phyloP scores from a whole-genome alignment of 2,797 vertebrate genomes.

The Halcyon chelicuti region DNA sequence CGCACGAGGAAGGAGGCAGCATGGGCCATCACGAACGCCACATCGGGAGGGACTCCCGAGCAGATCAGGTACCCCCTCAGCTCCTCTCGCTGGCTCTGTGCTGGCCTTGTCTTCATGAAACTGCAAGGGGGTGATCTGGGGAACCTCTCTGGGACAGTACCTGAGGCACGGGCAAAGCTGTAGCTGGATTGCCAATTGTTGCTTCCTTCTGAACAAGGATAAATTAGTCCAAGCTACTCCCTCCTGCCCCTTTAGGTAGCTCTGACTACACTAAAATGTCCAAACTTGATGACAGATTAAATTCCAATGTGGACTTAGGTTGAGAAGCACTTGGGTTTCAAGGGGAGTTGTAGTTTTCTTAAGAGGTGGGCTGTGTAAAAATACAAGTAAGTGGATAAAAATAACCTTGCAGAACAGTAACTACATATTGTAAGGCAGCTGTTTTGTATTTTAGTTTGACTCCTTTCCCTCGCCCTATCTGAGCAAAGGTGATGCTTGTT shows the following conservation, averaged over 20 bases:
- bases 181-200: fast-evolving
- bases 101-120: neutral
- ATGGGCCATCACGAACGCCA: constrained; percentile 98
- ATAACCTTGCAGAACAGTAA: neutral
- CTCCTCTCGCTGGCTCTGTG: fast-evolving
- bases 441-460: neutral
- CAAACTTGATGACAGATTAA: neutral
- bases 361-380: fast-evolving
- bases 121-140: neutral
- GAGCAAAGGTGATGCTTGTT: neutral
- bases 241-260: fast-evolving
- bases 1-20: constrained; percentile 97
- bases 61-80: constrained; percentile 87
- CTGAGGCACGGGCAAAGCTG: neutral
- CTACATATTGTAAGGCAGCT: neutral
- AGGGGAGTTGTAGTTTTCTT: neutral
- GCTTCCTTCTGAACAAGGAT: neutral
- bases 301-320: neutral
- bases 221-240: neutral
- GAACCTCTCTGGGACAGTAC: fast-evolving
- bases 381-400: neutral
- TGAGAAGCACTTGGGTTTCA: neutral
- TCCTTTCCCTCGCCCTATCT: neutral
- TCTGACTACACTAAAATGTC: neutral
- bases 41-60: constrained; percentile 94